Evolutionary conservation across 2,888 invertebrate species (phyloP), one percentile per base, ranked within the genome.

Genomic region (Abscondita cerata): DNA sequence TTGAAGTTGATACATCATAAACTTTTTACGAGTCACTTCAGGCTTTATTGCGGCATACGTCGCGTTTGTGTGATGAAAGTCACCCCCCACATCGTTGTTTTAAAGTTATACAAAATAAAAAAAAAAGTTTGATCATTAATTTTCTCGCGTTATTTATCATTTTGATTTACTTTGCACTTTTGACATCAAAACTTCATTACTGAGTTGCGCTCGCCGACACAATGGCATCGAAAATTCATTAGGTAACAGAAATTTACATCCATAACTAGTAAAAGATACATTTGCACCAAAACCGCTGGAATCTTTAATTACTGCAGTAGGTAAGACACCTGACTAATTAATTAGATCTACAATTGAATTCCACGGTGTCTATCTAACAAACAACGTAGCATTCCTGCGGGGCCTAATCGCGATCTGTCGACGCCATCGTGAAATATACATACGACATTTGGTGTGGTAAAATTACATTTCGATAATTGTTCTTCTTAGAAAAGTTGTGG

Each of bases 281-380:
- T 67, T 66, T 34, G 55, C 63, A 66, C 70, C 69, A 6, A 57
- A 66, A 67, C 71, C 70, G 59, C 68, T 57, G 73, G 75, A 74
- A 76, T 75, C 72, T 75, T 75, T 73, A 76, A 75, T 75, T 75
- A 75, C 67, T 19, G 69, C 69, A 66, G 40, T 65, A 71, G 72
- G 69, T 69, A 66, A 71, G 65, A 59, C 68, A 66, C 64, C 67
- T 71, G 75, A 76, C 77, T 78, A 79, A 78, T 79, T 79, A 77
- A 79, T 78, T 76, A 77, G 74, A 72, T 73, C 72, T 72, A 76
- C 74, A 75, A 76, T 77, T 76, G 77, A 75, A 78, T 77, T 76
- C 76, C 76, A 72, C 68, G 73, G 68, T 74, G 75, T 75, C 75
- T 76, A 76, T 76, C 76, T 75, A 75, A 75, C 77, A 75, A 75